phyloP scores from a whole-genome alignment of 2,113 vertebrate genomes.

The Pogonocichla stellata region DNA sequence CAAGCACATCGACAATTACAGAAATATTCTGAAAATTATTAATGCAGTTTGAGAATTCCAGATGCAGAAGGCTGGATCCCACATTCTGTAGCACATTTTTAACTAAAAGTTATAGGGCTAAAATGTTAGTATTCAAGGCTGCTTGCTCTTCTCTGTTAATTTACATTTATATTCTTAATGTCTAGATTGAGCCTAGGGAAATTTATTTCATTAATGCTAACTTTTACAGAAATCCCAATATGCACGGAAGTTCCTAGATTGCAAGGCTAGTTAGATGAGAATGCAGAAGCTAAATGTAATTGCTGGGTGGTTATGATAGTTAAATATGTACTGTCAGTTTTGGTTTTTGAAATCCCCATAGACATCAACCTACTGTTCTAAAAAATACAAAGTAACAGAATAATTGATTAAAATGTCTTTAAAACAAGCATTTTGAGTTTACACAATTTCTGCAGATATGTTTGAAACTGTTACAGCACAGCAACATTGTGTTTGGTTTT shows the following conservation, averaged over 20 bases:
- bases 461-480: not conserved
- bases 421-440: not conserved
- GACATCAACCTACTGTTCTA: slow-evolving; percentile 12
- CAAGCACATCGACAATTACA: slow-evolving; percentile 13
- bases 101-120: slow-evolving; percentile 56
- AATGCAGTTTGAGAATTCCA: slow-evolving; percentile 31
- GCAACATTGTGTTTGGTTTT: not conserved
- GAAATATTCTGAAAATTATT: slow-evolving; percentile 49
- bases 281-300: slow-evolving; percentile 65
- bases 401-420: slow-evolving; percentile 31
- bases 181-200: slow-evolving; percentile 76
- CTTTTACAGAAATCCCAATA: slow-evolving; percentile 73
- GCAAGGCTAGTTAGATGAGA: slow-evolving; percentile 60
- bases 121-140: slow-evolving; percentile 73
- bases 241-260: slow-evolving; percentile 63
- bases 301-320: slow-evolving; percentile 67
- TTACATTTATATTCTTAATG: slow-evolving; percentile 82
- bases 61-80: slow-evolving; percentile 35
- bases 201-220: slow-evolving; percentile 79
- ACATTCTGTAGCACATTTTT: slow-evolving; percentile 45
- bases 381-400: slow-evolving; percentile 26
- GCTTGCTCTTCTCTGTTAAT: slow-evolving; percentile 72
- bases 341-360: slow-evolving; percentile 52
- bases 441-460: not conserved
- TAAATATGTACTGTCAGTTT: slow-evolving; percentile 71